Evolutionary conservation across 2,888 invertebrate genomes (phyloP).

Genomic region (Pantelozetes paolii): DNA sequence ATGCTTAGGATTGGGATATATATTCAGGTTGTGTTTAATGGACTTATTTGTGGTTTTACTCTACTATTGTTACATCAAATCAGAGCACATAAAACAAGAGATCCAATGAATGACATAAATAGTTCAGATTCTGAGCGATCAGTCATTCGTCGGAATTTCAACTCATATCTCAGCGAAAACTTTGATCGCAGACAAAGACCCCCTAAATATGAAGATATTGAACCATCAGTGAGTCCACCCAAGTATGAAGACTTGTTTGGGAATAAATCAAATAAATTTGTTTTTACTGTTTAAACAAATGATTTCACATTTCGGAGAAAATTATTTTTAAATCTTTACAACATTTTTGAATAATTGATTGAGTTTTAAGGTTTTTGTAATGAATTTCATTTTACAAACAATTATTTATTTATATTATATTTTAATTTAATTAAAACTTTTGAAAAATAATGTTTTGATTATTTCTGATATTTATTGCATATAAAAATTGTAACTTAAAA

Average conservation of each 20-base stretch:
- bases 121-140: neutral
- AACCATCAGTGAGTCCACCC: neutral
- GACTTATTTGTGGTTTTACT: neutral
- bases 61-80: neutral
- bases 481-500: too few species aligned
- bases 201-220: neutral
- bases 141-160: neutral
- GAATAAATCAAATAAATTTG: neutral
- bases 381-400: too few species aligned
- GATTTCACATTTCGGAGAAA: too few species aligned
- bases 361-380: too few species aligned
- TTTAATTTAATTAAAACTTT: too few species aligned
- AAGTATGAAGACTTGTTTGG: conserved; percentile 6
- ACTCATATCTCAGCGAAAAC: neutral
- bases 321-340: too few species aligned
- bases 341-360: too few species aligned
- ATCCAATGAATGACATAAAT: neutral
- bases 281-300: neutral
- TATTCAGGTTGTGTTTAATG: neutral
- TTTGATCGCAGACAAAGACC: neutral
- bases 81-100: neutral
- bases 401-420: too few species aligned
- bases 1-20: neutral
- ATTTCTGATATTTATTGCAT: too few species aligned
- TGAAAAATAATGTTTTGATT: too few species aligned